Evolutionary conservation across 2,888 invertebrate species (phyloP), one percentile per base, ranked within the genome.

Genomic region (Epinotia ramella): DNA sequence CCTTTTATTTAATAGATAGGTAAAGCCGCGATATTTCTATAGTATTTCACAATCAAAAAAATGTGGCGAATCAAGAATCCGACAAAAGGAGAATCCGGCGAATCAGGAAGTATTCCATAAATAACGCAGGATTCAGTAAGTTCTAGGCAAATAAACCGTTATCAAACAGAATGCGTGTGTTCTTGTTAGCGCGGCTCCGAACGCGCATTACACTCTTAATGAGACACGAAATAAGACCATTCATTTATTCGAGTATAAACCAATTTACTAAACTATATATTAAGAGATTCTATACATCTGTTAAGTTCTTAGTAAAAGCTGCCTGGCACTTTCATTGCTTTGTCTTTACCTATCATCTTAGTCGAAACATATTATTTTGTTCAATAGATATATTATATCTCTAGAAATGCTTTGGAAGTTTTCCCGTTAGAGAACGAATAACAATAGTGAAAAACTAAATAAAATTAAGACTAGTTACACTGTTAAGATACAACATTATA

Each of bases 141-240:
- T 91, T 92, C 86, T 91, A 91, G 91, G 90, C 87, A 90, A 94
- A 94, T 93, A 93, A 93, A 93, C 89, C 92, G 89, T 91, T 93
- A 89, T 90, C 89, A 91, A 91, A 85, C 88, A 87, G 79, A 81
- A 82, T 83, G 85, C 84, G 89, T 90, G 88, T 93, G 87, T 93
- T 92, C 86, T 93, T 93, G 88, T 33, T 12, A 18, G 3, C 44
- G 56, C 28, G 53, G 24, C 53, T 67, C n/a, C 28, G 56, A 44
- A 46, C 20, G 7, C 60, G 20, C 16, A 13, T 33, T 7, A 18
- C 57, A 20, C 1, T 18, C 20, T 11, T 7, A 46, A 13, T 3
- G 18, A 20, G 9, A 7, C 53, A 44, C n/a, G 12, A 70, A 70
- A 44, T 9, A 75, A 60, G 56, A 12, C n/a, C 3, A 65, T 24